A percentile compares a stretch with the other conserved stretches of the same genome.
These are phyloP conservation scores for Busseola fusca DNA, from an alignment of 2,888 invertebrate genomes.

Conservation along the genomic window DNA sequence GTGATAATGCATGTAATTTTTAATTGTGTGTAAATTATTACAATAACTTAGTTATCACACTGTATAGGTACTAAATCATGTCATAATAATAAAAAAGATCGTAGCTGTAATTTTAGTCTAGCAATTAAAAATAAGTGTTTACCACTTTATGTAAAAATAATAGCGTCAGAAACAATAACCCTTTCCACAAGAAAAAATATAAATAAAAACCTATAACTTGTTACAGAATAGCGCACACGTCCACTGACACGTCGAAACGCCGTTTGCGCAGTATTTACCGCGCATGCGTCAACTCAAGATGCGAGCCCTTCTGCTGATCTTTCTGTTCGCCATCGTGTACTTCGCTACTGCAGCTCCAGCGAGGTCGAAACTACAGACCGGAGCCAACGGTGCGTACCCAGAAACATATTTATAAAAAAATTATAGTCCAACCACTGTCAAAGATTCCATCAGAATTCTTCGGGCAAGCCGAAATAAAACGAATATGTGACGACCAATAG, in stretches of 20 bases:
- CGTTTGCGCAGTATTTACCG: conserved; percentile 62
- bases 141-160: background rate
- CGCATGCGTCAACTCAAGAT: conserved; percentile 71
- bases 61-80: too few species aligned
- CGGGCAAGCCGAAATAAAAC: background rate
- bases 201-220: conserved; percentile 15
- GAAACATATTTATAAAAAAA: conserved; percentile 21
- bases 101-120: too few species aligned
- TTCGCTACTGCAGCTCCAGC: conserved; percentile 68
- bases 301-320: conserved; percentile 72
- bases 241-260: conserved; percentile 41
- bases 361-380: conserved; percentile 73
- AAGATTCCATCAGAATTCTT: background rate
- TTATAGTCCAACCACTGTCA: background rate
- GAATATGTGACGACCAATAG: background rate
- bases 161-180: background rate
- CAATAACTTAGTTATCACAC: too few species aligned
- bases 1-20: too few species aligned
- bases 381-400: conserved; percentile 70
- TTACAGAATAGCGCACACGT: conserved; percentile 63
- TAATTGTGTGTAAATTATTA: too few species aligned
- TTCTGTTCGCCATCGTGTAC: conserved; percentile 61
- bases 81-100: too few species aligned
- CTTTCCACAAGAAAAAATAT: conserved; percentile 9
- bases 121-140: too few species aligned